Evolutionary conservation across 2,113 vertebrate species (phyloP), one percentile per base, ranked within the genome.

Genomic region (Hiodon tergisus): DNA sequence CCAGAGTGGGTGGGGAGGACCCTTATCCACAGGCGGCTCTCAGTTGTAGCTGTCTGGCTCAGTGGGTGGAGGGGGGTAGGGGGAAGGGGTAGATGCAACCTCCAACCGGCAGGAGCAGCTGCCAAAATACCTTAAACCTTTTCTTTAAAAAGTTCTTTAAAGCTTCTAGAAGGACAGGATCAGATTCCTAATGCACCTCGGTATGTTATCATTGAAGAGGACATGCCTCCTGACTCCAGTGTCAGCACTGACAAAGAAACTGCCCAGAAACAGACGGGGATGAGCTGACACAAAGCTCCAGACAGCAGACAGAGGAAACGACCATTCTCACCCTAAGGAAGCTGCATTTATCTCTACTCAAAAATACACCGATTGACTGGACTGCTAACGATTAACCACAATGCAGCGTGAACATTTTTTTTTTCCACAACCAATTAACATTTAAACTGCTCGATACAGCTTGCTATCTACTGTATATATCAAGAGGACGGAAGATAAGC

Each of bases 11-110:
- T 54, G 51, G 54, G 69, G 57, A 13, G 71, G 46, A 11, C 8
- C 3, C 13, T 46, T 61, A 1, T 10, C 72, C 11, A 46, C 48
- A n/a, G 8, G 57, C 53, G 57, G 74, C 31, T 72, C 81, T 82
- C 72, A 75, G 79, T 82, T 87, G 85, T 85, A 87, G 87, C 87
- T 86, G 86, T 90, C 82, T 87, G 84, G 83, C 83, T 83, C 76
- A 83, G 86, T 77, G 82, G 85, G 85, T 31, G 31, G 31, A 31
- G 31, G 31, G 31, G 31, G 2, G 31, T 31, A 31, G 31, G 31
- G 31, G 31, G 31, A 31, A 31, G 31, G 31, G 31, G 31, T 31
- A 31, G 31, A 31, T 31, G 31, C 31, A 31, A 2, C 31, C 31
- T 31, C 85, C 84, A 85, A 83, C 85, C 85, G 84, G 83, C 70